A percentile compares a stretch with the other conserved stretches of the same genome.
Conservation (phyloP, 2,888 invertebrate species). For the Plutella xylostella region DNA sequence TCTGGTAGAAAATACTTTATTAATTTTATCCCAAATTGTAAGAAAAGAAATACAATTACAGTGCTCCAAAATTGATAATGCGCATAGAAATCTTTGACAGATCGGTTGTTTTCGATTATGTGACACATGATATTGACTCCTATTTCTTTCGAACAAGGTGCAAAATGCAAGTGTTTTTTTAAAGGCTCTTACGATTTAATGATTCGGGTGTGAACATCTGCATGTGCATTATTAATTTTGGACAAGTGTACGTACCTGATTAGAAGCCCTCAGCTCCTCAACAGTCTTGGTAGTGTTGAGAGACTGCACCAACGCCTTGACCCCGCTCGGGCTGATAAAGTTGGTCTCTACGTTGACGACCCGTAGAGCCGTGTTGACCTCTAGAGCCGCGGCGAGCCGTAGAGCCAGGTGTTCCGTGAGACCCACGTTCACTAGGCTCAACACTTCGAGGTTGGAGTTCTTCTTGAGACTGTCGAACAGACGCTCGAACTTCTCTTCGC, state of each 20-base stretch:
- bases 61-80: too few relatives aligned
- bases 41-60: too few relatives aligned
- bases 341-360: conserved; percentile 96
- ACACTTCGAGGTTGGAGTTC: conserved; percentile 92
- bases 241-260: conserved; percentile 93
- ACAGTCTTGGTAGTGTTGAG: conserved; percentile 88
- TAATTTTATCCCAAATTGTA: too few relatives aligned
- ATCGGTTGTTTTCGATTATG: too few relatives aligned
- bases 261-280: conserved; percentile 96
- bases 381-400: conserved; percentile 85
- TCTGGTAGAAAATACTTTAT: too few relatives aligned
- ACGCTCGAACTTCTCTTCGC: conserved; percentile 93
- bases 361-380: conserved; percentile 81
- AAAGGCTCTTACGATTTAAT: too few relatives aligned
- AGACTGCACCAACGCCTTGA: conserved; percentile 88
- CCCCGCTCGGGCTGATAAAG: conserved; percentile 90
- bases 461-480: conserved; percentile 88
- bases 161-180: too few relatives aligned
- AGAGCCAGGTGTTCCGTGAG: conserved; percentile 90
- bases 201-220: too few relatives aligned
- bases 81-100: too few relatives aligned
- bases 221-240: too few relatives aligned
- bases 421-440: conserved; percentile 94
- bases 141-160: too few relatives aligned
- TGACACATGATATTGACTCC: too few relatives aligned